A percentile compares a stretch with the other conserved stretches of the same genome.
Evolutionary conservation across 2,888 invertebrate species (phyloP).

Genomic region (Phasia obesa): DNA sequence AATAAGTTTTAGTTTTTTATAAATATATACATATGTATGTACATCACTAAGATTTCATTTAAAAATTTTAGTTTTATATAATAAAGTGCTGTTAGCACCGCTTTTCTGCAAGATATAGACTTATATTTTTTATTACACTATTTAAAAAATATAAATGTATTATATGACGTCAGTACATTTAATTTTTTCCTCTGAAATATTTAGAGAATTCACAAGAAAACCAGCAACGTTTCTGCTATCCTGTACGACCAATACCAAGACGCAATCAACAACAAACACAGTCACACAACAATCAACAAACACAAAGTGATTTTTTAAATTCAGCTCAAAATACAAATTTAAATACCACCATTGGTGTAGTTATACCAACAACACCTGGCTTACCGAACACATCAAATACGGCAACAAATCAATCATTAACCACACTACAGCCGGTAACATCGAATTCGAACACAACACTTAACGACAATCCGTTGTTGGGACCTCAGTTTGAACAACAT

Average conservation of each 20-base stretch:
- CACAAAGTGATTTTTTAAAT: slow-evolving; percentile 61
- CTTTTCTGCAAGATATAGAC: no score
- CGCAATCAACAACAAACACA: slow-evolving; percentile 72
- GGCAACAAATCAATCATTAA: slow-evolving; percentile 45
- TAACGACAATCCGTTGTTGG: slow-evolving; percentile 46
- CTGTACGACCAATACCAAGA: slow-evolving; percentile 81
- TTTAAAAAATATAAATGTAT: no score
- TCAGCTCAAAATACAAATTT: slow-evolving; percentile 66
- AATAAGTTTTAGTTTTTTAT: no score
- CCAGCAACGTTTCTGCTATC: slow-evolving; percentile 80
- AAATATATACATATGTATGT: no score
- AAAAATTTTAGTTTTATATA: no score
- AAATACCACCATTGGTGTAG: slow-evolving; percentile 77
- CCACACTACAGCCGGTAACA: slow-evolving; percentile 47
- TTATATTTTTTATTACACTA: no score
- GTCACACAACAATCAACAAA: slow-evolving; percentile 70
- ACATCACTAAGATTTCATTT: no score
- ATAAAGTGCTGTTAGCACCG: no score
- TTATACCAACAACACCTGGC: slow-evolving; percentile 79
- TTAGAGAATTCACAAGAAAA: slow-evolving; percentile 78
- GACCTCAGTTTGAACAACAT: slow-evolving; percentile 67
- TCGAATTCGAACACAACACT: slow-evolving; percentile 19
- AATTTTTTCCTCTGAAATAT: slow-evolving; percentile 8
- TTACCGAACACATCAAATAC: slow-evolving; percentile 64
- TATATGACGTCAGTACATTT: neutral